Evolutionary conservation across 2,113 vertebrate genomes (phyloP).

Genomic region (Notechis scutatus): DNA sequence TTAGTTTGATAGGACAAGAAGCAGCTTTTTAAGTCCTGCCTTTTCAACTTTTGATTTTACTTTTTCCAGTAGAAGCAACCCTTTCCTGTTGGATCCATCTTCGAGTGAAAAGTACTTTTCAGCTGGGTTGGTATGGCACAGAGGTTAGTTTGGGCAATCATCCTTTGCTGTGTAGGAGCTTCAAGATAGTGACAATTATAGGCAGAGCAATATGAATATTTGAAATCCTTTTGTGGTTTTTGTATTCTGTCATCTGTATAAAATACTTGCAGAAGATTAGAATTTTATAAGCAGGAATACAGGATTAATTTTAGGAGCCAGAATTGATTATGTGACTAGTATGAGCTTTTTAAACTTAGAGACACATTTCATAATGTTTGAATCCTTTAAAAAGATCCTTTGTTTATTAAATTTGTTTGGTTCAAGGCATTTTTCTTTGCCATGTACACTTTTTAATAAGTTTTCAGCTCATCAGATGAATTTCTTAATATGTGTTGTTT

Average conservation of each 20-base stretch:
- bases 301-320: neutral
- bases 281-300: neutral
- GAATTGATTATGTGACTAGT: neutral
- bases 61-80: neutral
- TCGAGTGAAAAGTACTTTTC: neutral
- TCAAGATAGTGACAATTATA: neutral
- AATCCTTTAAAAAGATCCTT: neutral
- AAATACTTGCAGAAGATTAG: neutral
- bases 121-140: neutral
- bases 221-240: neutral
- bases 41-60: neutral
- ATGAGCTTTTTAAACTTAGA: neutral
- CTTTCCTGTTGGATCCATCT: neutral
- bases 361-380: neutral
- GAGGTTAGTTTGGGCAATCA: neutral
- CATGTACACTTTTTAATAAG: neutral
- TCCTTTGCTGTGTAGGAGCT: no score
- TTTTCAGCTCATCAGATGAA: neutral
- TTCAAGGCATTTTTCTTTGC: neutral
- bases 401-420: neutral
- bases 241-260: neutral
- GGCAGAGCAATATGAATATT: neutral
- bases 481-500: neutral
- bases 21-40: neutral
- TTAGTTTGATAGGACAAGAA: neutral